These are phyloP conservation scores for Drosophila borborema DNA, from an alignment of 2,888 invertebrate genomes.

Conservation along the genomic window DNA sequence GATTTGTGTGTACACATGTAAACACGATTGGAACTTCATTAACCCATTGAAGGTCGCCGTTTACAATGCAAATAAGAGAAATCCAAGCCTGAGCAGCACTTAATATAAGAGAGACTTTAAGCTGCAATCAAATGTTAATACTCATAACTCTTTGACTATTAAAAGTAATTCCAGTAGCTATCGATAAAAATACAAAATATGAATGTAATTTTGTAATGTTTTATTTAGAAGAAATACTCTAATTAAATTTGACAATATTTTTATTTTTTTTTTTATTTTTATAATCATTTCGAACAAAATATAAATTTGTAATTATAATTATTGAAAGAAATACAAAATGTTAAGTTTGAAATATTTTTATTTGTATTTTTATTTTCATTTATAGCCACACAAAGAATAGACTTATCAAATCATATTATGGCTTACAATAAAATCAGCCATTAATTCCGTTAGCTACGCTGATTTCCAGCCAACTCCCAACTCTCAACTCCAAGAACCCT, in stretches of 20 bases:
- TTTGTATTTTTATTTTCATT: neutral
- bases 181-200: too few relatives aligned
- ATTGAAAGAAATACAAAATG: neutral
- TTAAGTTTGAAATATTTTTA: neutral
- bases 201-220: neutral
- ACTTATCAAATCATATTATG: neutral
- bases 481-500: neutral
- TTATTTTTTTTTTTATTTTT: neutral
- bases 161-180: neutral
- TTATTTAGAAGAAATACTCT: neutral
- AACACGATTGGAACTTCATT: conserved; percentile 51
- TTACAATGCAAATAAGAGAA: conserved; percentile 1
- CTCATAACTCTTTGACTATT: neutral
- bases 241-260: neutral
- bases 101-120: neutral
- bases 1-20: conserved; percentile 25
- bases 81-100: neutral
- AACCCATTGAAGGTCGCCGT: conserved; percentile 23
- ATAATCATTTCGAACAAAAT: neutral
- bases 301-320: neutral
- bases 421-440: neutral
- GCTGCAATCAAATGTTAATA: neutral
- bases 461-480: conserved; percentile 3
- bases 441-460: conserved; percentile 7
- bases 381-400: neutral